Evolutionary conservation across 2,113 vertebrate genomes (phyloP).

Genomic region (Boulengeromyrus knoepffleri): DNA sequence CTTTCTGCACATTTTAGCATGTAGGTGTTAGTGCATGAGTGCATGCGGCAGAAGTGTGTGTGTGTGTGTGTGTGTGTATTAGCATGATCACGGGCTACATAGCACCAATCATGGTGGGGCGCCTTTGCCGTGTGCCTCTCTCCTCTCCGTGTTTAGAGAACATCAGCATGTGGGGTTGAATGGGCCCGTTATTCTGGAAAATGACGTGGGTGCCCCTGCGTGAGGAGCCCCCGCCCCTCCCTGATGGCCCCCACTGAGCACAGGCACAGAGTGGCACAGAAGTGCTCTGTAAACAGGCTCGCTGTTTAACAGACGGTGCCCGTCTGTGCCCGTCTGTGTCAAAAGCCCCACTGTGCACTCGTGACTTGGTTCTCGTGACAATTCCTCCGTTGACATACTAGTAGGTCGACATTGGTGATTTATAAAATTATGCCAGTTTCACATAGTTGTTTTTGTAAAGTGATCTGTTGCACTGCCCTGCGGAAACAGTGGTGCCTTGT

Average conservation of each 20-base stretch:
- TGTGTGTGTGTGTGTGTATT: background rate
- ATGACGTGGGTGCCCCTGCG: constrained; percentile 27
- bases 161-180: constrained; percentile 24
- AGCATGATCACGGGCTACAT: background rate
- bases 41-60: background rate
- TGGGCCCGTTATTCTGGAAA: constrained; percentile 34
- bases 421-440: background rate
- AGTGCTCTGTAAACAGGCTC: constrained; percentile 19
- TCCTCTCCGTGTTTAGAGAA: constrained; percentile 28
- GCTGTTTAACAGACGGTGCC: constrained; percentile 23
- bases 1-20: background rate
- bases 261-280: constrained; percentile 26
- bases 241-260: background rate
- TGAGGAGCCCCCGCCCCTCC: background rate
- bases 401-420: background rate
- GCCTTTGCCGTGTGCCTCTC: constrained; percentile 16
- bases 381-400: background rate
- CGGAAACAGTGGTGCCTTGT: background rate
- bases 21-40: constrained; percentile 25
- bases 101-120: constrained; percentile 27
- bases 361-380: background rate
- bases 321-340: background rate
- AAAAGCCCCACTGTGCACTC: background rate
- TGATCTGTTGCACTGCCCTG: background rate
- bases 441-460: background rate